These are phyloP conservation scores for Phacellophora camtschatica DNA, from an alignment of 30 jellyfish, hydroid and myxozoan species.

Conservation along the genomic window DNA sequence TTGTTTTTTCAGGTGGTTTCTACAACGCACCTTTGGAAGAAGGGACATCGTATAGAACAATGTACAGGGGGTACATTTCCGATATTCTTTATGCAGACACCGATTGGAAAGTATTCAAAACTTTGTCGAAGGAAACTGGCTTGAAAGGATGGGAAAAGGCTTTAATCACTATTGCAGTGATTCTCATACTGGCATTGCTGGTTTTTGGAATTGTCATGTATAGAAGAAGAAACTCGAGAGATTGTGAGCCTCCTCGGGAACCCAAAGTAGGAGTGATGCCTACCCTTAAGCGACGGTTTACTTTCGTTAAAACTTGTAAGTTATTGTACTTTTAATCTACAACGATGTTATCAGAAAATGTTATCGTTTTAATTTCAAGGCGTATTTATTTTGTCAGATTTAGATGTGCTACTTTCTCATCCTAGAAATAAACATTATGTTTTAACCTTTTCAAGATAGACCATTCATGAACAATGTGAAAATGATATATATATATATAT, in stretches of 20 bases:
- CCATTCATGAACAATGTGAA: too few species aligned
- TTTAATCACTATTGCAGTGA: constrained; percentile 35
- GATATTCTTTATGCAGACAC: constrained; percentile 13
- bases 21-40: constrained; percentile 53
- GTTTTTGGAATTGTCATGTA: background rate
- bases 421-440: too few species aligned
- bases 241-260: constrained; percentile 1
- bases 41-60: constrained; percentile 18
- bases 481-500: too few species aligned
- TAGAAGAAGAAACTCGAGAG: background rate
- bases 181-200: constrained; percentile 17
- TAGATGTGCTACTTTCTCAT: too few species aligned
- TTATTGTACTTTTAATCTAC: too few species aligned
- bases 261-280: too few species aligned
- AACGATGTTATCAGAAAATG: too few species aligned
- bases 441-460: too few species aligned
- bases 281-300: too few species aligned
- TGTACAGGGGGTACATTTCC: constrained; percentile 19
- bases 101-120: constrained; percentile 32
- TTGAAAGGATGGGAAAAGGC: constrained; percentile 32
- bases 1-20: constrained; percentile 24
- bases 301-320: too few species aligned
- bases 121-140: constrained; percentile 15
- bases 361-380: too few species aligned
- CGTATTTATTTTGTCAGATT: too few species aligned